Evolutionary conservation across 2,113 vertebrate genomes (phyloP).

Genomic region (Semnornis frantzii): DNA sequence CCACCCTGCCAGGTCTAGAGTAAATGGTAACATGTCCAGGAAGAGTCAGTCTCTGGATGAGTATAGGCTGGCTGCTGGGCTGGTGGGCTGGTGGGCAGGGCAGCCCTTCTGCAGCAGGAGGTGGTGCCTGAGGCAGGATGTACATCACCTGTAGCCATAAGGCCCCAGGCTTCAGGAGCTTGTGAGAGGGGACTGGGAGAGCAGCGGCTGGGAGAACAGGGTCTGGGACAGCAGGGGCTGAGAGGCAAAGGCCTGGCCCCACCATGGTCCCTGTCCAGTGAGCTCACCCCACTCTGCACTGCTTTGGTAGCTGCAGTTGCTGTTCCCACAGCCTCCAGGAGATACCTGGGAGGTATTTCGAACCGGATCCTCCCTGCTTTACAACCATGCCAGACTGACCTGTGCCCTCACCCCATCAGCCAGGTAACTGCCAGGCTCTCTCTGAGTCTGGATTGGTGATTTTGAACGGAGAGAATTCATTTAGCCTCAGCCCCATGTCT

Average conservation of each 20-base stretch:
- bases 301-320: neutral
- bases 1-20: rapidly evolving
- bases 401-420: rapidly evolving
- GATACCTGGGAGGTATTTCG: neutral
- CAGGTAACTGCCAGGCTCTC: neutral
- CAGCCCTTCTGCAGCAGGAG: neutral
- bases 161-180: neutral
- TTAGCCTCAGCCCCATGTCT: neutral
- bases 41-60: neutral
- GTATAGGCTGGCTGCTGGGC: rapidly evolving
- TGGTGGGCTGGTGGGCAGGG: neutral
- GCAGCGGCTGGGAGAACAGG: rapidly evolving
- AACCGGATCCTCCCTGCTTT: neutral
- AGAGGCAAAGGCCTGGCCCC: too few species aligned
- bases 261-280: neutral
- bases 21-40: neutral
- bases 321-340: neutral
- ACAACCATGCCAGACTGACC: neutral
- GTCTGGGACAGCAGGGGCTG: too few species aligned
- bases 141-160: neutral
- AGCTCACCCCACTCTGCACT: rapidly evolving
- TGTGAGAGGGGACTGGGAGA: neutral
- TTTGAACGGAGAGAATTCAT: neutral
- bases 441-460: neutral
- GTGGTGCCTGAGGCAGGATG: rapidly evolving